phyloP scores from a whole-genome alignment of 2,113 vertebrate species.

The Prunella fulvescens region DNA sequence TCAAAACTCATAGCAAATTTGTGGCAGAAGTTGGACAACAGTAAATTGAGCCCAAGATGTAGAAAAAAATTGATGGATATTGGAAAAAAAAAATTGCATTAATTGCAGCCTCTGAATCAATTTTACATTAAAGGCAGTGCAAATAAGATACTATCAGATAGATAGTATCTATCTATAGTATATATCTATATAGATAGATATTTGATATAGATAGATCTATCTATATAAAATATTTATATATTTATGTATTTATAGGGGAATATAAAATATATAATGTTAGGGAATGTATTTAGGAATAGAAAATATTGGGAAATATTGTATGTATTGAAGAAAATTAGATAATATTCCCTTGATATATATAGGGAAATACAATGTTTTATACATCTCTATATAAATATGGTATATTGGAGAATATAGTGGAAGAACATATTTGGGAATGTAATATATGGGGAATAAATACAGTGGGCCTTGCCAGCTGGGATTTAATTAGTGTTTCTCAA shows the following conservation, averaged over 20 bases:
- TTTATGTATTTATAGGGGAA: background rate
- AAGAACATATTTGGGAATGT: background rate
- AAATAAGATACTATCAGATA: background rate
- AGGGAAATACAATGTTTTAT: background rate
- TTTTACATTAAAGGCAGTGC: background rate
- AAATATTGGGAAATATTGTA: background rate
- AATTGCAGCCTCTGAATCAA: background rate
- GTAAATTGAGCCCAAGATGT: background rate
- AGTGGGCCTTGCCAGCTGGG: background rate
- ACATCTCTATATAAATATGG: too few relatives aligned
- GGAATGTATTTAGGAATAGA: background rate
- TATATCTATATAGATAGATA: background rate
- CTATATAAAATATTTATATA: background rate
- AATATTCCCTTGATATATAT: too few relatives aligned
- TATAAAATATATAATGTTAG: background rate
- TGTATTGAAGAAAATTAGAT: background rate
- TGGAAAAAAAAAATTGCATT: background rate
- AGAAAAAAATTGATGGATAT: background rate
- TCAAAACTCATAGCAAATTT: background rate
- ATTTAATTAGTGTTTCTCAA: background rate
- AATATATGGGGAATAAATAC: background rate
- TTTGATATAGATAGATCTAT: background rate
- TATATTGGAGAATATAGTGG: background rate
- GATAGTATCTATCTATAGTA: too few relatives aligned
- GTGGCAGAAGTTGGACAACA: background rate